Percentiles rank a stretch among this genome's conserved stretches.
These are phyloP conservation scores for Zoanthus solanderi DNA, from an alignment of 92 coral and sea anemone species.

Conservation along the genomic window DNA sequence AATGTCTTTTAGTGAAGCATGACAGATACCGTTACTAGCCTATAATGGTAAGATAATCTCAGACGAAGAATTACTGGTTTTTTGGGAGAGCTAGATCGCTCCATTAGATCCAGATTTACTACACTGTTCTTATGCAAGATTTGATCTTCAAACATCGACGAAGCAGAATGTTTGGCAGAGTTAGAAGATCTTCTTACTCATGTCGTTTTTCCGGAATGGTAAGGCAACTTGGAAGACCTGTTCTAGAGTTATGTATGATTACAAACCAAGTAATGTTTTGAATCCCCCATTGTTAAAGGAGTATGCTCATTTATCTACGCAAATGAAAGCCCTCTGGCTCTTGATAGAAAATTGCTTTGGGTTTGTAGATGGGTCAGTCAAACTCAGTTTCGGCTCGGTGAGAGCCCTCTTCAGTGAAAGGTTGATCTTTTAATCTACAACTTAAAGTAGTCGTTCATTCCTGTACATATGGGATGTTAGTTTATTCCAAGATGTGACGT, in stretches of 20 bases:
- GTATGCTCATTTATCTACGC: neutral
- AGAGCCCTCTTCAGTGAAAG: no score
- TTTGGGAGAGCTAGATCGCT: conserved; percentile 26
- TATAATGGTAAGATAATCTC: conserved; percentile 1
- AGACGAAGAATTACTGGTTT: conserved; percentile 7
- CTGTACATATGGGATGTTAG: no score
- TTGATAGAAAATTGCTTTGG: neutral
- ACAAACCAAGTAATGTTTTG: neutral
- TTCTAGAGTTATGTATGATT: neutral
- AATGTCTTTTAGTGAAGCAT: conserved; percentile 19
- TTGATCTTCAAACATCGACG: neutral
- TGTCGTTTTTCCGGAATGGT: neutral
- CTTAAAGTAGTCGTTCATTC: no score
- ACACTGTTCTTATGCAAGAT: conserved; percentile 40
- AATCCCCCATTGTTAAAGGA: neutral
- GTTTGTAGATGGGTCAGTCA: neutral
- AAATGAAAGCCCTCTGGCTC: neutral
- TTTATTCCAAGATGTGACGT: no score
- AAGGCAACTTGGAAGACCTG: neutral
- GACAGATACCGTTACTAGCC: conserved; percentile 27
- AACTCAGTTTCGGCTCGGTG: no score
- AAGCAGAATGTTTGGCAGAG: neutral
- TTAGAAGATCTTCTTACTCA: neutral
- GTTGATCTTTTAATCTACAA: no score
- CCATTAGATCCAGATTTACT: conserved; percentile 35